Evolutionary conservation across 2,113 vertebrate genomes (phyloP), one percentile per base, ranked within the genome.

Genomic region (Phoenicopterus ruber): DNA sequence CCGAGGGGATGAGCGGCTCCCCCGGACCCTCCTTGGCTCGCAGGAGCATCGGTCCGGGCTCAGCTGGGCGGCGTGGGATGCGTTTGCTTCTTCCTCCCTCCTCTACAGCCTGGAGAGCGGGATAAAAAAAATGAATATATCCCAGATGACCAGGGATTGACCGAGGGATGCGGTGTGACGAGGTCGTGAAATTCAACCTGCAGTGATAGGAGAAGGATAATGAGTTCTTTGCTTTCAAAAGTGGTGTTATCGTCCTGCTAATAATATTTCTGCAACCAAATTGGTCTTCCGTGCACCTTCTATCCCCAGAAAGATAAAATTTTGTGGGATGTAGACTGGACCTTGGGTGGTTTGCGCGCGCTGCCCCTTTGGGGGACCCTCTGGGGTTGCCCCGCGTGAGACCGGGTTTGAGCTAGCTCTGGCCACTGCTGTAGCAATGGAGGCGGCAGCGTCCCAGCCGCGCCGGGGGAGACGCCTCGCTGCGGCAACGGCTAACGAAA

Each of bases 21-120:
- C 29, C 52, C 4, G 1, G 67, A 36, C 31, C 19, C 69, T 84
- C 31, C 79, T 52, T 3, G 4, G 3, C 34, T 50, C 1, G 1
- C 46, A 22, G 22, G 42, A 80, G 46, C 80, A 42, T 85, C 36
- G 6, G n/a, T 9, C 1, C 4, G 28, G 42, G 42, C 38, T 55
- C 1, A 1, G 8, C 7, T 1, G 3, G 44, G 52, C 3, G 7
- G 17, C 5, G 0, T 7, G 34, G 85, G 55, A 44, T 47, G 42
- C 3, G 11, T 25, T 52, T 50, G 40, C 21, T 46, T 13, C 62
- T 79, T 55, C 55, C 66, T 73, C 20, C 25, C 44, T 52, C 20
- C 32, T 69, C 42, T 61, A 6, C 15, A 3, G 4, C 34, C 38
- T 31, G 19, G 31, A 24, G 28, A 52, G 10, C 1, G 4, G 8